phyloP scores from a whole-genome alignment of 64 coral and sea anemone species.

The Cladopsammia gracilis region DNA sequence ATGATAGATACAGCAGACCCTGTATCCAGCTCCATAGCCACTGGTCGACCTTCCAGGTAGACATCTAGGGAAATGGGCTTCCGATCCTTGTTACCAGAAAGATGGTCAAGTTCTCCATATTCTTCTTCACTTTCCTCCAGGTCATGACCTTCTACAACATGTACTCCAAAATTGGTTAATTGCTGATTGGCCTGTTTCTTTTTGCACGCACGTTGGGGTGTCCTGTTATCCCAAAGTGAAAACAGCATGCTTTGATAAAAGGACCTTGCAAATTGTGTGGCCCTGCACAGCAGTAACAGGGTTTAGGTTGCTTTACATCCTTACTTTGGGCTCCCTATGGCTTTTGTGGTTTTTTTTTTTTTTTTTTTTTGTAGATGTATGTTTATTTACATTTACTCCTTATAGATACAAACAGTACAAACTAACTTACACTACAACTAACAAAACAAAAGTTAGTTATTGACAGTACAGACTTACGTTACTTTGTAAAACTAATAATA shows the following conservation, averaged over 20 bases:
- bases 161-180: background rate
- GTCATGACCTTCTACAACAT: constrained; percentile 7
- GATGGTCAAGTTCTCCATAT: constrained; percentile 13
- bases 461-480: too few species aligned
- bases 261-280: constrained; percentile 18
- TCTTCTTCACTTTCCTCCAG: constrained; percentile 12
- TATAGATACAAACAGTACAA: too few species aligned
- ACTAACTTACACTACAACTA: too few species aligned
- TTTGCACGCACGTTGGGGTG: constrained; percentile 7
- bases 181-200: constrained; percentile 27
- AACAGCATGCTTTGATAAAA: constrained; percentile 11
- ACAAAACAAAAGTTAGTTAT: too few species aligned
- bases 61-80: constrained; percentile 14
- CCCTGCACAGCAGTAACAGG: constrained; percentile 27
- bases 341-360: too few species aligned
- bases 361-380: too few species aligned
- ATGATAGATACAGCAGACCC: constrained; percentile 40
- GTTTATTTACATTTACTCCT: too few species aligned
- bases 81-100: constrained; percentile 4
- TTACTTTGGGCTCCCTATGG: background rate
- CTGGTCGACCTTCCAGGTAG: constrained; percentile 10
- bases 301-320: background rate
- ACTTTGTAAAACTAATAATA: too few species aligned
- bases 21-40: constrained; percentile 48
- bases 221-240: constrained; percentile 16